Evolutionary conservation across 1,140 invertebrate species (phyloP), one percentile per base, ranked within the genome.

Genomic region (Trinorchestia longiramus): DNA sequence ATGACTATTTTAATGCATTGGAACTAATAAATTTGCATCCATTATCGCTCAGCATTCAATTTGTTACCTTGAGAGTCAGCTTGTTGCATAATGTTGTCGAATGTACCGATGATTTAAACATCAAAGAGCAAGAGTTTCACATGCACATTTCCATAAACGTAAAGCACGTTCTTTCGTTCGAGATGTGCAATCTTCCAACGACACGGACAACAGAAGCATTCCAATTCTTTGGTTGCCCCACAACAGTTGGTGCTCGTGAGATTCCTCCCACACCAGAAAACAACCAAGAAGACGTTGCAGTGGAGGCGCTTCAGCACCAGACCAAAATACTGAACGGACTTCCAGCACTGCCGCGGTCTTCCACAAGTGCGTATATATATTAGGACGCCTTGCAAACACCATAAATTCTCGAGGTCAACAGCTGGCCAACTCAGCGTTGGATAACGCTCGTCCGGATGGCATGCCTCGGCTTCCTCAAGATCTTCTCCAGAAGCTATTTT

Each of bases 331-430:
- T 94, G 43, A 44, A 94, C 15, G 43, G 92, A 94, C 0, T 47
- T n/a, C 43, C 4, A 94, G 43, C 92, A 8, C 41, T 6, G 41
- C 44, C 43, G 44, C 43, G 92, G 47, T 94, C 43, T 45, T 42
- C 92, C 92, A 45, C 36, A 45, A 94, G 43, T 94, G 92, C 43
- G 92, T 42, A 94, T 94, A 94, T 94, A 94, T 94, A 94, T 94
- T 94, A 94, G 92, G 92, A 40, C 43, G 43, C 6, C 92, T 94
- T 94, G 92, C 92, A 94, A 94, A 94, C 92, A 94, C 44, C 92
- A 94, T 94, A 94, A 94, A 94, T 94, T 94, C 92, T 45, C 44
- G 43, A 45, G 92, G 92, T 94, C 92, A 94, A 94, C 92, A 94
- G 92, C 92, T 94, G 92, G 92, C 92, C 40, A 47, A 47, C 43